Base-by-base conservation (phyloP, 2,113 vertebrate genomes). In the Spilogale gracilis region DNA sequence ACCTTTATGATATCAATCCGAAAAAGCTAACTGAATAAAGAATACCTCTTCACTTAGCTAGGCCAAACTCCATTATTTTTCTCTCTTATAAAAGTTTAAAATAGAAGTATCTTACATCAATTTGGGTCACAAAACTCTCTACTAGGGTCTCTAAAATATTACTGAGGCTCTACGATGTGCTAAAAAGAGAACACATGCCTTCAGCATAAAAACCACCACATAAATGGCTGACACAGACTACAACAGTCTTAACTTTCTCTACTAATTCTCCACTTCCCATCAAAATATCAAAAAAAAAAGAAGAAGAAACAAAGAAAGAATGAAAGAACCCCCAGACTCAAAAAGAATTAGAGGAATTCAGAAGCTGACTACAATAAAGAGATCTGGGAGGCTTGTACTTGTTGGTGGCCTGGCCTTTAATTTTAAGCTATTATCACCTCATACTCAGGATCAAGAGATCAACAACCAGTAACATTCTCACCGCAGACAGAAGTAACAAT, bases 21-120 rank as follows among this genome's bases (percentile, higher is more conserved):
- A 86, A 94, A 89, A 78, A 73, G 21, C 48, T 88, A 95, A 82
- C 9, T 95, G 76, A 89, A 84, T 94, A 79, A 95, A 91, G 81
- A 96, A 85, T 52, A 14, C 21, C 45, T 87, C 50, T 90, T 83
- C 73, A 79, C 65, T 95, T 74, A 97, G 4, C 18, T 50, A 81
- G 10, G 14, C 38, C 43, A 93, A 93, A 91, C n/a, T 43, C 56
- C 21, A 58, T 6, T 17, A 60, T 63, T 91, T 52, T 60, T 58
- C 20, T 27, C 82, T 58, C 21, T 76, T 83, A 56, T 89, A 93
- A 61, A 63, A 81, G 21, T 65, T 95, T 73, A 95, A 96, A 84
- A 93, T 67, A n/a, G 21, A 83, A 18, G 12, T 60, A 89, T 63
- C 21, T 14, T 60, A 11, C 38, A 88, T 78, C 7, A 61, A 32